Evolutionary conservation across 2,797 vertebrate species (phyloP).

Genomic region (Podargus strigoides): DNA sequence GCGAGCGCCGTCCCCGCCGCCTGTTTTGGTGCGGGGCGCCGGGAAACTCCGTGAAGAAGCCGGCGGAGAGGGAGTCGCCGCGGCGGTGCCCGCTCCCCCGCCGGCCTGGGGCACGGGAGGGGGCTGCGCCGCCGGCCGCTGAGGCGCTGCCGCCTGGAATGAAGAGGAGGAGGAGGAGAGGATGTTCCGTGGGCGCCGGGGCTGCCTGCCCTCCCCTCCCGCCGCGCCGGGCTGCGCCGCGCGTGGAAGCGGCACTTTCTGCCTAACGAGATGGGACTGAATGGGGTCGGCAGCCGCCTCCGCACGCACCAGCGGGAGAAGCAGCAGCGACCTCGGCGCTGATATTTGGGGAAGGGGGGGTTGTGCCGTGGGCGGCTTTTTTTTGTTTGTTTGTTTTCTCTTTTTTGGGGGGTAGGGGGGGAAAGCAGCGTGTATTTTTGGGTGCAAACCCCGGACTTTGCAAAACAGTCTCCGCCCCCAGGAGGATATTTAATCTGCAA

Average conservation of each 20-base stretch:
- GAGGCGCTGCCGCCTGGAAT: constrained; percentile 57
- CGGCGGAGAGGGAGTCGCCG: constrained; percentile 29
- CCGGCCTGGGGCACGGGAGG: constrained; percentile 35
- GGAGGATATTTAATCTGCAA: constrained; percentile 75
- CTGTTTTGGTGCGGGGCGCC: constrained; percentile 76
- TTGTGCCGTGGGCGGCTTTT: background rate
- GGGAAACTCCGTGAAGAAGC: constrained; percentile 63
- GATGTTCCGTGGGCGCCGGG: constrained; percentile 49
- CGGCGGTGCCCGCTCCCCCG: constrained; percentile 28
- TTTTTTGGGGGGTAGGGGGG: background rate
- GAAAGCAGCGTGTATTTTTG: background rate
- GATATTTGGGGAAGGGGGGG: background rate
- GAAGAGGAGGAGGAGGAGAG: constrained; percentile 66
- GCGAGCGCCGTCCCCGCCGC: constrained; percentile 72
- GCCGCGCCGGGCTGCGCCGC: constrained; percentile 54
- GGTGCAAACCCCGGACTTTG: constrained; percentile 39
- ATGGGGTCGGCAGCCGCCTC: constrained; percentile 67
- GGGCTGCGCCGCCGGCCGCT: background rate
- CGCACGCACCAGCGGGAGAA: constrained; percentile 48
- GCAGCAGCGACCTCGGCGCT: constrained; percentile 62
- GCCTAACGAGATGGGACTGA: constrained; percentile 72
- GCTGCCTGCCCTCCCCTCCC: constrained; percentile 18
- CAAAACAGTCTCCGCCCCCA: constrained; percentile 36
- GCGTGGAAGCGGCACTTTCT: constrained; percentile 65
- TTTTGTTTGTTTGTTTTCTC: background rate